These are phyloP conservation scores for Gobio gobio DNA, from an alignment of 2,113 vertebrate genomes.

Conservation along the genomic window DNA sequence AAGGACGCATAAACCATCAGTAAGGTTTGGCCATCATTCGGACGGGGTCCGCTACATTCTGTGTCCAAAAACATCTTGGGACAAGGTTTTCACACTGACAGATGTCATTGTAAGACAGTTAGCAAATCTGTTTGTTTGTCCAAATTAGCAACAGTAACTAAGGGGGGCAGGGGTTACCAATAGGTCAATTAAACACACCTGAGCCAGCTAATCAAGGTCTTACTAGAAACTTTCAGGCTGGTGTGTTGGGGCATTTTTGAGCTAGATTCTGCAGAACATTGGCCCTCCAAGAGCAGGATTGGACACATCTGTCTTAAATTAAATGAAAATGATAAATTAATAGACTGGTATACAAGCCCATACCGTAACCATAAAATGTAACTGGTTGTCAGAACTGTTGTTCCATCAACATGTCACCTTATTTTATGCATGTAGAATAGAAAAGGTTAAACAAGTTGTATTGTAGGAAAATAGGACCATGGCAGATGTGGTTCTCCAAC, in stretches of 20 bases:
- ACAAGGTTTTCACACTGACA: too few relatives aligned
- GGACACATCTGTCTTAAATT: not conserved
- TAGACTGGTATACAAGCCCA: not conserved
- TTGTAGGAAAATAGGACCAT: not conserved
- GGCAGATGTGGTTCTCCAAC: not conserved
- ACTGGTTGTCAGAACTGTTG: not conserved
- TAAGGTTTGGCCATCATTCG: too few relatives aligned
- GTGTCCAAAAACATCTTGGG: too few relatives aligned
- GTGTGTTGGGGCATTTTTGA: not conserved
- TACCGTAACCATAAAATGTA: not conserved
- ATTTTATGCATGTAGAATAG: not conserved
- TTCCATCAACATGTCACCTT: not conserved
- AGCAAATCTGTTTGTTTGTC: too few relatives aligned
- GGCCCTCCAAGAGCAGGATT: not conserved
- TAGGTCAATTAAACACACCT: not conserved
- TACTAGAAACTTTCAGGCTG: not conserved
- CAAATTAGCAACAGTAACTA: too few relatives aligned
- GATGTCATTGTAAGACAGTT: too few relatives aligned
- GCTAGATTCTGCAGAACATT: not conserved
- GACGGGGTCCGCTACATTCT: too few relatives aligned
- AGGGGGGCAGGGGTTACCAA: too few relatives aligned
- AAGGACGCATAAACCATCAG: too few relatives aligned
- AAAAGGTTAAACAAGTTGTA: not conserved
- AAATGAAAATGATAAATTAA: not conserved
- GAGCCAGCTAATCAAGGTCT: not conserved